Evolutionary conservation across 1,140 invertebrate species (phyloP), one percentile per base, ranked within the genome.

Genomic region (Gryon sp.): DNA sequence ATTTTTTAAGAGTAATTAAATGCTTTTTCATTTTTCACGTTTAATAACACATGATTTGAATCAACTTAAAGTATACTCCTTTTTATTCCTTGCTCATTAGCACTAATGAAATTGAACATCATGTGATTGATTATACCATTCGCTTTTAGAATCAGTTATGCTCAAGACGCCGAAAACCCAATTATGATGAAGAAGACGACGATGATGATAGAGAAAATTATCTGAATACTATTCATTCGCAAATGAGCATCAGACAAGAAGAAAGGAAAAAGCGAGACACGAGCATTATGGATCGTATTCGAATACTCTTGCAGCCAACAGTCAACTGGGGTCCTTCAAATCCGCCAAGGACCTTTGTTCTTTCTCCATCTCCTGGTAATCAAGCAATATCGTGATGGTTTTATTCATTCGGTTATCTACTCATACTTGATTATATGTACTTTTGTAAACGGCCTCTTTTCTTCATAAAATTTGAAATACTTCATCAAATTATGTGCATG

Each of bases 311-410:
- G 0, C 90, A 92, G 24, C 92, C 93, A 0, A 92, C 91, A 0
- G 87, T 90, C 0, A 91, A 92, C 36, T 94, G 92, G 92, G 91
- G 92, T n/a, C 91, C 91, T 1, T 89, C 90, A 1, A 83, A 86
- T 18, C 80, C 85, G 0, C 86, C 82, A 20, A 86, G 83, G 60
- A 87, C 82, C 2, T 50, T 87, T 11, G 82, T 82, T 36, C 76
- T 83, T 62, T 82, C 84, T 9, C 74, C 82, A 18, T 82, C 85
- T 19, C 80, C 83, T 60, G 86, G 86, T 87, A 82, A 84, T 69
- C n/a, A n/a, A n/a, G n/a, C n/a, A n/a, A n/a, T n/a, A n/a, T n/a
- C n/a, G n/a, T n/a, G n/a, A n/a, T n/a, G n/a, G n/a, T n/a, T n/a
- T n/a, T n/a, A n/a, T n/a, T n/a, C n/a, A n/a, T n/a, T n/a, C n/a